Percentiles rank a stretch among this genome's conserved stretches.
phyloP scores from a whole-genome alignment of 2,113 vertebrate genomes.

The Rafetus swinhoei region DNA sequence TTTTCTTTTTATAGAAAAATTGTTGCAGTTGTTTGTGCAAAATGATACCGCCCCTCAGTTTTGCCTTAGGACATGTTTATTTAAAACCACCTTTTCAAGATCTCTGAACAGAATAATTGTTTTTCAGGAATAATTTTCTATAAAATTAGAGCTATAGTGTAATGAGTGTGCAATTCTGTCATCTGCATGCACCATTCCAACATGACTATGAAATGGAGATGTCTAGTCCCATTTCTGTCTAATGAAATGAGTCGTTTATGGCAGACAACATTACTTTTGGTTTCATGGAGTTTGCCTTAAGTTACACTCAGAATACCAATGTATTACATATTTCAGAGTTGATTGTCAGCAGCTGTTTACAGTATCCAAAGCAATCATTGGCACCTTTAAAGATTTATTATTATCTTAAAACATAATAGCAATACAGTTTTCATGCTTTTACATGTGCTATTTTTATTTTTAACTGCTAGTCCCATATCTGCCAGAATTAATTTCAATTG shows the following conservation, averaged over 20 bases:
- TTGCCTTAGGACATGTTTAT: constrained; percentile 7
- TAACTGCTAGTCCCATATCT: constrained; percentile 83
- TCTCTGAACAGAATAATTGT: background rate
- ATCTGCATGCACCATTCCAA: constrained; percentile 28
- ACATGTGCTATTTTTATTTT: constrained; percentile 86
- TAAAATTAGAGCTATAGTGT: constrained; percentile 40
- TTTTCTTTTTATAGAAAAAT: background rate
- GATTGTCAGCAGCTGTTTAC: constrained; percentile 82
- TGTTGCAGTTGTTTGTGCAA: constrained; percentile 12
- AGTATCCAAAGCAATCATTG: constrained; percentile 71
- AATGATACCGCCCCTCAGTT: background rate
- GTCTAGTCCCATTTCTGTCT: constrained; percentile 27
- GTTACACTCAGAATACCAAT: constrained; percentile 48
- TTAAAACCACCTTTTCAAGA: constrained; percentile 47
- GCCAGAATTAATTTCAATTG: constrained; percentile 78
- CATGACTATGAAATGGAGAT: constrained; percentile 43
- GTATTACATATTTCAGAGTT: constrained; percentile 58
- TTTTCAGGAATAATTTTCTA: constrained; percentile 44
- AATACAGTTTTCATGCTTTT: constrained; percentile 82
- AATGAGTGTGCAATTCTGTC: constrained; percentile 21
- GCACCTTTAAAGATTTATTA: constrained; percentile 81
- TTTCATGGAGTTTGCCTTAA: constrained; percentile 67
- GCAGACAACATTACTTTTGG: constrained; percentile 65
- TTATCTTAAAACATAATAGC: constrained; percentile 82
- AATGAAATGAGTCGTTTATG: constrained; percentile 52